Conservation (phyloP, 2,113 vertebrate genomes). For the Prinia subflava region DNA sequence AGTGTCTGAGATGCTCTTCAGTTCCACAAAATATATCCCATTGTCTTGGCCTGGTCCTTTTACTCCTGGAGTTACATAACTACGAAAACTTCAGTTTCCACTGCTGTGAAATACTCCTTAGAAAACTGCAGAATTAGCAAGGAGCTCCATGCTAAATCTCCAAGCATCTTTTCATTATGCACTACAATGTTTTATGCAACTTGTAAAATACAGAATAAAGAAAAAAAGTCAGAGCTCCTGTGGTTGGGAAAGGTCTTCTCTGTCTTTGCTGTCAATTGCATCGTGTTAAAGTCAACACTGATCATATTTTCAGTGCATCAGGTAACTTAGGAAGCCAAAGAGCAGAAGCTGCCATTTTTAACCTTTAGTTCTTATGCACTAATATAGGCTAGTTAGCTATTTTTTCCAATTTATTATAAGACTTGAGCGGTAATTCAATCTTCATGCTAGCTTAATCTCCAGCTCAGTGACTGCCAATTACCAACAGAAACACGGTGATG, state of each 20-base stretch:
- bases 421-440: background rate
- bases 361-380: background rate
- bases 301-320: background rate
- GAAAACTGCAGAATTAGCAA: background rate
- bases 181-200: background rate
- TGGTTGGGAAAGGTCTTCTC: background rate
- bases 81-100: background rate
- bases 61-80: background rate
- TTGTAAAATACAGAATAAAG: background rate
- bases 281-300: background rate
- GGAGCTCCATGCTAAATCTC: background rate
- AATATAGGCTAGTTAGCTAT: background rate
- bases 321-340: background rate
- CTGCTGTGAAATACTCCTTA: background rate
- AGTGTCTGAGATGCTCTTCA: background rate
- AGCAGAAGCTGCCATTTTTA: background rate
- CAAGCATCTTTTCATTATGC: background rate
- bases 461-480: background rate
- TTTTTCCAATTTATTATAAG: background rate
- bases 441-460: slow-evolving; percentile 18
- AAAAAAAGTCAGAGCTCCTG: background rate
- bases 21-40: background rate
- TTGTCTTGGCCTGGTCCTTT: background rate
- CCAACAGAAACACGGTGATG: background rate
- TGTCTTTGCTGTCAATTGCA: background rate